Evolutionary conservation across 2,888 invertebrate genomes (phyloP), one percentile per base, ranked within the genome.

Genomic region (Lasioglossum pauxillum): DNA sequence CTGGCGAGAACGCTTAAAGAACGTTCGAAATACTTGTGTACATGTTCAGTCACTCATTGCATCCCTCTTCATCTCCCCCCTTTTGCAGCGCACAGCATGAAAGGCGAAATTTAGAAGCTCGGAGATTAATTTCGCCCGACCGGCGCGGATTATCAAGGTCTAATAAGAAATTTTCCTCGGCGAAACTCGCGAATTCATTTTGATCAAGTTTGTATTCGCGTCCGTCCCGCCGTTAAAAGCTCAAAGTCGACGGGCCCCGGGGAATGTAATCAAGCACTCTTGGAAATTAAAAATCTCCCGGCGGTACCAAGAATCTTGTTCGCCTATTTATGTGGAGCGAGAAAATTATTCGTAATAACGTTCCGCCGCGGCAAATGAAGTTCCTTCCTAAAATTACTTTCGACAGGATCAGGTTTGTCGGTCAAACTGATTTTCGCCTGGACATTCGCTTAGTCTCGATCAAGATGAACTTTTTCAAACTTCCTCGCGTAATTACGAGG

Each of bases 1-100:
- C 80, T 76, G 74, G 74, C 27, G 41, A 78, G 75, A 78, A 84
- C 72, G 83, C 83, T 87, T 87, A 75, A 82, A 57, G 23, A 80
- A 72, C 53, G 46, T 57, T 78, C 72, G 53, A 78, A 74, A 57
- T 79, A 75, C 76, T 84, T 75, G 27, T 71, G 46, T 38, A 60
- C 44, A 27, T 67, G 49, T 69, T 73, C 41, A 73, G 31, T 80
- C 77, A 75, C 74, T 80, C 41, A 49, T 44, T 16, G 27, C 1
- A 75, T 31, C 77, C 84, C 60, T 27, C n/a, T 35, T 5, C n/a
- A 5, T 4, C 27, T 4, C 27, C 31, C 31, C 14, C 12, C 12
- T 44, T 41, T 1, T 31, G 4, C 41, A 16, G 3, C 23, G 5
- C 4, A n/a, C 10, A 19, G 41, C 69, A 16, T 69, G 38, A 75